phyloP scores from a whole-genome alignment of 2,113 vertebrate genomes.

The Burhinus oedicnemus region DNA sequence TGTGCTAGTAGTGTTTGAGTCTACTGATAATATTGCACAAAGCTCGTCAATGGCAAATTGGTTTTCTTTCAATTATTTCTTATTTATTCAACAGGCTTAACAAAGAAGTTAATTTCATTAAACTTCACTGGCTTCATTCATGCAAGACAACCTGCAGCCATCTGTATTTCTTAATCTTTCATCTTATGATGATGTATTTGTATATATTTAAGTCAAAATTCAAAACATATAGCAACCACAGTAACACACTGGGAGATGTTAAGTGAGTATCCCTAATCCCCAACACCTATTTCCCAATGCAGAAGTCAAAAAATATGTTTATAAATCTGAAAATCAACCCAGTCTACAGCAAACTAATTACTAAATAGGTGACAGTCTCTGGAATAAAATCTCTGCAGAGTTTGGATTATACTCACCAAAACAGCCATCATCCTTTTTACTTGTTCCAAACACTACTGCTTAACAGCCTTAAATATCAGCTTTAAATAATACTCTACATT shows the following conservation, averaged over 20 bases:
- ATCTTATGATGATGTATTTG: constrained; percentile 9
- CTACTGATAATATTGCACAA: constrained; percentile 85
- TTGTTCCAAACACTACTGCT: neutral
- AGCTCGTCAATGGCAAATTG: constrained; percentile 79
- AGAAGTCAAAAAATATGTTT: neutral
- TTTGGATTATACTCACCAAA: neutral
- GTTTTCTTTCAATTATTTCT: constrained; percentile 56
- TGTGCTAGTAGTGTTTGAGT: constrained; percentile 71
- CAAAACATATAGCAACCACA: neutral
- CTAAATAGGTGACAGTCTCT: neutral
- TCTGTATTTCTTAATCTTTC: constrained; percentile 35
- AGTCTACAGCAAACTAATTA: neutral
- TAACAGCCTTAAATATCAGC: neutral
- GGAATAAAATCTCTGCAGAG: neutral
- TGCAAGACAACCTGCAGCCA: constrained; percentile 58
- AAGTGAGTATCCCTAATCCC: neutral
- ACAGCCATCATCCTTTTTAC: neutral
- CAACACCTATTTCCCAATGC: neutral
- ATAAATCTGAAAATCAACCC: neutral
- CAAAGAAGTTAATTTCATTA: constrained; percentile 58
- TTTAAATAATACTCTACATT: neutral
- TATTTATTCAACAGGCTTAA: constrained; percentile 65
- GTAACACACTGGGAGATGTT: neutral
- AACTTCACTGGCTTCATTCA: constrained; percentile 48
- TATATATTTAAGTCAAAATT: constrained; percentile 37